Evolutionary conservation across 2,797 vertebrate genomes (phyloP).

Genomic region (Rachycentron canadum): DNA sequence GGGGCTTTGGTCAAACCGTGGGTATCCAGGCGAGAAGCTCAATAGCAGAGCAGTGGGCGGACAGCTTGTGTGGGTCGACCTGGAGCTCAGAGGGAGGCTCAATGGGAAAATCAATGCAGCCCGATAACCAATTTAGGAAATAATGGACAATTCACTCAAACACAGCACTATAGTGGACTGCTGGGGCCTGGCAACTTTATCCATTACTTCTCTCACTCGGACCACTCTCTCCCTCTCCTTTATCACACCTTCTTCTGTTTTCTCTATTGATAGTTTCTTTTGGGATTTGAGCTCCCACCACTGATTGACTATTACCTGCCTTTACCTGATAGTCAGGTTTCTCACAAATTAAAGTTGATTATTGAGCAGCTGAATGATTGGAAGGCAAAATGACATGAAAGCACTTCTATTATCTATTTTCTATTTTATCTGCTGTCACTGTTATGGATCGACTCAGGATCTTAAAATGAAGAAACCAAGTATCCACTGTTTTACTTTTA

Average conservation of each 20-base stretch:
- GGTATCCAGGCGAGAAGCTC: conserved; percentile 72
- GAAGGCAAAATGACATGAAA: background rate
- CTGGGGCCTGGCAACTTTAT: conserved; percentile 61
- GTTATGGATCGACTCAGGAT: background rate
- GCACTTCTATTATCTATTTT: background rate
- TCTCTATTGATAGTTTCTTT: conserved; percentile 28
- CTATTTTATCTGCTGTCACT: no score
- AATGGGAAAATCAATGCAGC: conserved; percentile 82
- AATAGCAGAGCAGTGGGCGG: conserved; percentile 70
- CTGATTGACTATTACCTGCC: conserved; percentile 13
- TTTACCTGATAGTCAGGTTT: background rate
- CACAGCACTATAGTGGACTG: conserved; percentile 60
- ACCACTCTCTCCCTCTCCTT: conserved; percentile 4
- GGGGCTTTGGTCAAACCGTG: conserved; percentile 41
- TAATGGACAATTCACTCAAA: conserved; percentile 81
- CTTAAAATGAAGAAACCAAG: no score
- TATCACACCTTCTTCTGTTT: conserved; percentile 20
- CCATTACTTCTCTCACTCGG: conserved; percentile 49
- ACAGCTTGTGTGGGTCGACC: conserved; percentile 67
- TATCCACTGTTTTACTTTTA: no score
- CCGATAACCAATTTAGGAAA: conserved; percentile 82
- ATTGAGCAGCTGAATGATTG: background rate
- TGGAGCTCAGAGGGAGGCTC: conserved; percentile 72
- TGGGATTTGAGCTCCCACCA: background rate
- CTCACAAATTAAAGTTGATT: background rate